A percentile compares a stretch with the other conserved stretches of the same genome.
phyloP scores from a whole-genome alignment of 2,888 invertebrate genomes.

The Tortricodes alternella region DNA sequence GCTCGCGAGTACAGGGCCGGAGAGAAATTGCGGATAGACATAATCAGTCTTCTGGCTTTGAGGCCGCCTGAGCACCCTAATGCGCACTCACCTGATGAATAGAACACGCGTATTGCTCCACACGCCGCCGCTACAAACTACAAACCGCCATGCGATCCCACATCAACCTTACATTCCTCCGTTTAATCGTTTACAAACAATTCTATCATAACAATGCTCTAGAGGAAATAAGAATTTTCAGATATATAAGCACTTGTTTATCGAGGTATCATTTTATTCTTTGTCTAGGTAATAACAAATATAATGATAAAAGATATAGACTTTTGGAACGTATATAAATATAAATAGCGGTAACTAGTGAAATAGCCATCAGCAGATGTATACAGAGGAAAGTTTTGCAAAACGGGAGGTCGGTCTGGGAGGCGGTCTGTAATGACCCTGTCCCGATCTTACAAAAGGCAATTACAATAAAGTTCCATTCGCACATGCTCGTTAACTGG shows the following conservation, averaged over 20 bases:
- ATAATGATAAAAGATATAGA: too few relatives aligned
- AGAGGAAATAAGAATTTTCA: too few relatives aligned
- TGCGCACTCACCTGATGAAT: conserved; percentile 76
- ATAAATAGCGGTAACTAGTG: conserved; percentile 21
- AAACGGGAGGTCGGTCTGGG: conserved; percentile 67
- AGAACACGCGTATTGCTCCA: conserved; percentile 55
- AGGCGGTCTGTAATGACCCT: conserved; percentile 76
- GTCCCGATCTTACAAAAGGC: conserved; percentile 81
- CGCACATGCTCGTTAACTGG: conserved; percentile 81
- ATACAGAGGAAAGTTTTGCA: conserved; percentile 66
- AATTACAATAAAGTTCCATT: conserved; percentile 83
- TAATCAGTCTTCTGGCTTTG: conserved; percentile 83
- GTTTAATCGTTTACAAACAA: too few relatives aligned
- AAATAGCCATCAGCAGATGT: conserved; percentile 46
- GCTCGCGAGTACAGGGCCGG: conserved; percentile 80
- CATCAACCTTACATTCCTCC: conserved; percentile 52
- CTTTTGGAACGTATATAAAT: not conserved
- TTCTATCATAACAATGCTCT: too few relatives aligned
- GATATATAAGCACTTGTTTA: too few relatives aligned
- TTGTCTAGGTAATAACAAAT: too few relatives aligned
- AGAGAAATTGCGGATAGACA: conserved; percentile 83
- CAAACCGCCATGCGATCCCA: conserved; percentile 47
- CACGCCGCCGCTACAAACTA: conserved; percentile 41
- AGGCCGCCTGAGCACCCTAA: conserved; percentile 77
- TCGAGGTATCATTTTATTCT: too few relatives aligned